Evolutionary conservation across 2,888 invertebrate genomes (phyloP).

Genomic region (Philereme transversata): DNA sequence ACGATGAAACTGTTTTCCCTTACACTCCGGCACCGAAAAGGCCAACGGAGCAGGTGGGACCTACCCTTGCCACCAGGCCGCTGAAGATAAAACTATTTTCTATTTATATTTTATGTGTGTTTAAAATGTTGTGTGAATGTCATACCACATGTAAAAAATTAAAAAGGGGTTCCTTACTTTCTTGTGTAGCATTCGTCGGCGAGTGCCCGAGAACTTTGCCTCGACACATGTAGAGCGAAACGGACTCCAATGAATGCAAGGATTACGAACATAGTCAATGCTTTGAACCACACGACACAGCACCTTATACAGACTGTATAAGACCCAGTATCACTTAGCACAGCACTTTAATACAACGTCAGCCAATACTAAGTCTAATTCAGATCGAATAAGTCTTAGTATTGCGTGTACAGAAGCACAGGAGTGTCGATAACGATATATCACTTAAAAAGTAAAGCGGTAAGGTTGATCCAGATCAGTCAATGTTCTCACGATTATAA

Average conservation of each 20-base stretch:
- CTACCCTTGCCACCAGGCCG: no score
- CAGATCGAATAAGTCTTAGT: no score
- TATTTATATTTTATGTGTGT: not conserved
- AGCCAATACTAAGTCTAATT: no score
- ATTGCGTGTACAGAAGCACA: not conserved
- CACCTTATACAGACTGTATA: conserved; percentile 30
- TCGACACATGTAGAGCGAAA: conserved; percentile 75
- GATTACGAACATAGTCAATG: conserved; percentile 74
- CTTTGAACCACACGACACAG: conserved; percentile 43
- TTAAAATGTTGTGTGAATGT: conserved; percentile 14
- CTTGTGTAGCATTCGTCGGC: conserved; percentile 80
- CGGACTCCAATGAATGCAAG: conserved; percentile 76
- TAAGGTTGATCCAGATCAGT: conserved; percentile 9
- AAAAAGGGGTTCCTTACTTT: conserved; percentile 56
- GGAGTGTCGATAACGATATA: not conserved
- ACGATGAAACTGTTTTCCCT: no score
- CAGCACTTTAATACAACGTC: conserved; percentile 11
- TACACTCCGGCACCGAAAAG: no score
- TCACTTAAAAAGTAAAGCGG: conserved; percentile 3
- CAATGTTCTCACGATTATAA: conserved; percentile 9
- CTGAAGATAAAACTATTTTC: no score
- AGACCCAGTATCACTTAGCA: conserved; percentile 24
- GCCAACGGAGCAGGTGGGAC: no score
- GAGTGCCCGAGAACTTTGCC: conserved; percentile 73
- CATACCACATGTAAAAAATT: conserved; percentile 43